Percentiles rank a stretch among this genome's conserved stretches.
phyloP scores from a whole-genome alignment of 2,113 vertebrate genomes.

The Ptilorrhoa leucosticta region DNA sequence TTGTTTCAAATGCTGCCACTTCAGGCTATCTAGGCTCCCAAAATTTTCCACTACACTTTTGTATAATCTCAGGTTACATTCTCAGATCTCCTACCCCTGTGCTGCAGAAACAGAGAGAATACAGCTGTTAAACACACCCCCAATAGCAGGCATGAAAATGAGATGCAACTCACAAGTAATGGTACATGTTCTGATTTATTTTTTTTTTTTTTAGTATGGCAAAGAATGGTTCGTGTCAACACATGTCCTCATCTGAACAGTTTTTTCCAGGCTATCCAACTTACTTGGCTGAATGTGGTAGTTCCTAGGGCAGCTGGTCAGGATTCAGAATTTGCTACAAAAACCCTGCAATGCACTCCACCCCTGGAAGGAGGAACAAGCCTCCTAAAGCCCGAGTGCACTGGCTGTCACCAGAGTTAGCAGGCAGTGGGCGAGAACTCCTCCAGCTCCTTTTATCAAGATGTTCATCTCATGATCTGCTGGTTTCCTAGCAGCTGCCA shows the following conservation, averaged over 20 bases:
- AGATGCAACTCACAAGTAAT: neutral
- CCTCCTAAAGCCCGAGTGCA: neutral
- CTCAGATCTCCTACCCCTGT: neutral
- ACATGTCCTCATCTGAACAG: neutral
- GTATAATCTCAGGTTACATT: neutral
- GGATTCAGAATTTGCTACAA: neutral
- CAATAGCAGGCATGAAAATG: neutral
- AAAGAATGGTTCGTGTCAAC: neutral
- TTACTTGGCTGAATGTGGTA: neutral
- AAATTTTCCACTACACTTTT: neutral
- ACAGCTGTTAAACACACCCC: neutral
- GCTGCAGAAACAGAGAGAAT: neutral
- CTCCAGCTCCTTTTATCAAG: neutral
- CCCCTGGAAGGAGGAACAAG: neutral
- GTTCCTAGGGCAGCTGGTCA: neutral
- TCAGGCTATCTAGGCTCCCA: neutral
- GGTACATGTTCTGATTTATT: neutral
- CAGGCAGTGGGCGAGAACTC: neutral
- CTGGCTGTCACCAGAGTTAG: neutral
- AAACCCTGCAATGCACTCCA: neutral
- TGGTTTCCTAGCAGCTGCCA: constrained; percentile 1
- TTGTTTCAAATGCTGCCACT: neutral
- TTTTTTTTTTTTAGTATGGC: neutral
- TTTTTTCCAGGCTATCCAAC: neutral
- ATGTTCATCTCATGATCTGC: neutral